A percentile compares a stretch with the other conserved stretches of the same genome.
Evolutionary conservation across 1,140 invertebrate genomes (phyloP).

Genomic region (Ericerus pela): DNA sequence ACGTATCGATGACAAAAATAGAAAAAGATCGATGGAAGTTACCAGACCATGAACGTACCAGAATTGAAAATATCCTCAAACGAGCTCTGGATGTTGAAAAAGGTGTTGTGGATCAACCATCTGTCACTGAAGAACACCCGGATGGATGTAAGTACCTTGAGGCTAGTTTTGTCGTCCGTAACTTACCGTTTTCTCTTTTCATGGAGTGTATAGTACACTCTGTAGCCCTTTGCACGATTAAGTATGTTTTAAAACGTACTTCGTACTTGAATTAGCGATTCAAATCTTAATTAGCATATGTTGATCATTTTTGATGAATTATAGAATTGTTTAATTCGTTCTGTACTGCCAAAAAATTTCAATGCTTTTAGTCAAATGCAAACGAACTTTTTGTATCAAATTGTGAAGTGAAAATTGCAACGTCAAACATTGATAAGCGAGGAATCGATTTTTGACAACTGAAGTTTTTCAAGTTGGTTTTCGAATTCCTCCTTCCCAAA

Average conservation of each 20-base stretch:
- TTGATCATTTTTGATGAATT: too few species aligned
- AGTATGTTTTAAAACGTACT: not conserved
- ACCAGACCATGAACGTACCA: constrained; percentile 50
- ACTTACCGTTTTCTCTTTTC: not conserved
- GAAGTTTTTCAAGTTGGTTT: too few species aligned
- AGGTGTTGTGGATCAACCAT: constrained; percentile 43
- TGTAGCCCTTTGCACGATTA: not conserved
- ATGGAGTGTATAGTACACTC: not conserved
- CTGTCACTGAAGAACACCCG: constrained; percentile 65
- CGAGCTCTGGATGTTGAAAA: constrained; percentile 68
- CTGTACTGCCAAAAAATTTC: too few species aligned
- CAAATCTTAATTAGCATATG: too few species aligned
- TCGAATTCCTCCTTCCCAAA: too few species aligned
- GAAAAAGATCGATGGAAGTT: constrained; percentile 56
- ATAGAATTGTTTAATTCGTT: too few species aligned
- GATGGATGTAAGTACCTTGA: constrained; percentile 56
- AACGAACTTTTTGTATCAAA: too few species aligned
- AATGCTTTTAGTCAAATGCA: too few species aligned
- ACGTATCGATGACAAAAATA: constrained; percentile 57
- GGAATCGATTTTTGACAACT: too few species aligned
- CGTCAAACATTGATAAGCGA: too few species aligned
- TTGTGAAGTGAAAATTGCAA: too few species aligned
- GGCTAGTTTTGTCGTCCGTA: not conserved
- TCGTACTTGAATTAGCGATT: too few species aligned
- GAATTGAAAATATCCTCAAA: constrained; percentile 70